phyloP scores from a whole-genome alignment of 2,797 vertebrate species.

The Danio tinwini region DNA sequence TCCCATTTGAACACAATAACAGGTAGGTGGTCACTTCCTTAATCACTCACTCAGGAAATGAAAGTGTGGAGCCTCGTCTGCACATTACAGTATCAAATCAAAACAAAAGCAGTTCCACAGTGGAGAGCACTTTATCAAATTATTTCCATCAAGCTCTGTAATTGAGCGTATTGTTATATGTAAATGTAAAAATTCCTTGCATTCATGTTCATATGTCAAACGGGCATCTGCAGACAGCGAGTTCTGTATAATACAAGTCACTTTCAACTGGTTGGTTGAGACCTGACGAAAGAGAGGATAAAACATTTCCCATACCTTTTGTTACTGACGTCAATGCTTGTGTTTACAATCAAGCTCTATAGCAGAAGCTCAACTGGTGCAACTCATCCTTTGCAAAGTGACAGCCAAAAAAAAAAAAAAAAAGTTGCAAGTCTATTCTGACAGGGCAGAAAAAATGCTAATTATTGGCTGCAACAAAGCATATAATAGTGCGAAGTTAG shows the following conservation, averaged over 20 bases:
- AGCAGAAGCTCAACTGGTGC: neutral
- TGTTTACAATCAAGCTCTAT: neutral
- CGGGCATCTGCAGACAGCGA: conserved; percentile 3
- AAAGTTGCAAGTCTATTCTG: neutral
- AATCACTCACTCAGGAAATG: conserved; percentile 80
- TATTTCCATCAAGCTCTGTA: conserved; percentile 22
- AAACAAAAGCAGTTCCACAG: conserved; percentile 58
- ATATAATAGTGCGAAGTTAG: conserved; percentile 11
- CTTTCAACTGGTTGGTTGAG: neutral
- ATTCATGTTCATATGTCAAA: neutral
- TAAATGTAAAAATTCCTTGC: conserved; percentile 2
- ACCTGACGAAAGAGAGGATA: conserved; percentile 14
- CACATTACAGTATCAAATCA: conserved; percentile 70
- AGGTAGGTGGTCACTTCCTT: conserved; percentile 79
- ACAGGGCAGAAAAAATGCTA: neutral
- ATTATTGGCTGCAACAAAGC: conserved; percentile 1
- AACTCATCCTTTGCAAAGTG: too few relatives aligned
- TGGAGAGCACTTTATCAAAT: conserved; percentile 28
- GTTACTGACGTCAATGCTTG: conserved; percentile 4
- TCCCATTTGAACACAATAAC: conserved; percentile 75
- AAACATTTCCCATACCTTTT: conserved; percentile 27
- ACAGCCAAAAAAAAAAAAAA: neutral
- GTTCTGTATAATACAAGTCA: neutral
- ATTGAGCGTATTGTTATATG: conserved; percentile 2
- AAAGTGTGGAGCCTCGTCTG: conserved; percentile 70